phyloP scores from a whole-genome alignment of 2,888 invertebrate genomes.

The Tinea semifulvella region DNA sequence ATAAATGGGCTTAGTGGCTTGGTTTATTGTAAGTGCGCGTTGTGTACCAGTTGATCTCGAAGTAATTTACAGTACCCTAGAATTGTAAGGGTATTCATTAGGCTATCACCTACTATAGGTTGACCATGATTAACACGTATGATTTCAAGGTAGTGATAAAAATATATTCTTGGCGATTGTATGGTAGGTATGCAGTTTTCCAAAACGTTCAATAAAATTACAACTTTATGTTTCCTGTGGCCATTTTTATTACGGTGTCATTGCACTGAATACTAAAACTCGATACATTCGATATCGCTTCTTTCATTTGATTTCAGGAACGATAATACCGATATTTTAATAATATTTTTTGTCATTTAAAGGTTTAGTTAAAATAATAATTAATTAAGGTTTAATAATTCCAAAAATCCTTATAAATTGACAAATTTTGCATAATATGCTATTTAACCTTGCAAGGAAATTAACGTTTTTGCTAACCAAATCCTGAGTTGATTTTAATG shows the following conservation, averaged over 20 bases:
- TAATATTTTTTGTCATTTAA: no score
- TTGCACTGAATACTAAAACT: conserved; percentile 36
- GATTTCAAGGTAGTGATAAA: background rate
- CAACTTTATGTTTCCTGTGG: conserved; percentile 55
- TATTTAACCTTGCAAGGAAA: no score
- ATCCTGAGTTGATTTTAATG: no score
- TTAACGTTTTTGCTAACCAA: no score
- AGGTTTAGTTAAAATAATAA: no score
- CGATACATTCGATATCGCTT: conserved; percentile 1
- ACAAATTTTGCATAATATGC: no score
- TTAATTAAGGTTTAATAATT: no score
- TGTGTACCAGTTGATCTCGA: conserved; percentile 41
- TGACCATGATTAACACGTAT: conserved; percentile 21
- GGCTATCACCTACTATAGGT: conserved; percentile 4
- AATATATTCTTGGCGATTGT: conserved; percentile 22
- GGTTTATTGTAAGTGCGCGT: conserved; percentile 49
- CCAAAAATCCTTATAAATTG: no score
- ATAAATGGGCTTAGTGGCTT: conserved; percentile 64
- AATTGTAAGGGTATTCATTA: conserved; percentile 36
- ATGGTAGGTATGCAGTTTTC: conserved; percentile 51
- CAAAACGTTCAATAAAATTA: conserved; percentile 56
- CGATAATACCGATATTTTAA: no score
- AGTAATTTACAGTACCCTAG: conserved; percentile 17
- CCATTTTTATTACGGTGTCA: conserved; percentile 55
- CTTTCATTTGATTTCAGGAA: background rate